Evolutionary conservation across 2,797 vertebrate genomes (phyloP), one percentile per base, ranked within the genome.

Genomic region (Holocentrus rufus): DNA sequence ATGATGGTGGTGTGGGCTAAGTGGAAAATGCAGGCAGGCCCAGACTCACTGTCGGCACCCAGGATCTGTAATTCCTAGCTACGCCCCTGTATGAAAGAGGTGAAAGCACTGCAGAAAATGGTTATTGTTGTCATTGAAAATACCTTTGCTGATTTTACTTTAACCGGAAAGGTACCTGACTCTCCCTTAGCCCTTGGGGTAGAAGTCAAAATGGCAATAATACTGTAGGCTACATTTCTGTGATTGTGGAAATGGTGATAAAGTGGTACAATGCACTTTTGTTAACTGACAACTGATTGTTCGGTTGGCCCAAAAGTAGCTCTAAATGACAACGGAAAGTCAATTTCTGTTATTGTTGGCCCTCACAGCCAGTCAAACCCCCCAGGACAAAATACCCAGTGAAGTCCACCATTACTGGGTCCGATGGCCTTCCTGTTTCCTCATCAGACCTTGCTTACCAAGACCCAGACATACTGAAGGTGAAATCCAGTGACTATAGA

Each of bases 391-490:
- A 22, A 27, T 1, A 18, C 47, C 36, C 0, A 1, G 80, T 46
- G 58, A 66, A 56, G 23, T 9, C 77, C 7, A 2, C 1, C 3
- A 0, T 14, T 15, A 61, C 22, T 22, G 52, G 15, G 55, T 53
- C 63, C 34, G 31, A 1, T 27, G 56, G 77, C 9, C 5, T n/a
- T 1, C 20, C 11, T 7, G 5, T 22, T 0, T 7, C 15, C 14
- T 0, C 2, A 1, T 47, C 81, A 60, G 53, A 56, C 23, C 1
- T 22, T 3, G 0, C 17, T 10, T 79, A 76, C 0, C 62, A 85
- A 64, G 88, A 87, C 18, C 69, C 7, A 0, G 74, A 88, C 0
- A 13, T 52, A 22, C 11, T 8, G 3, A 0, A 10, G 85, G 88
- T 89, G 84, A 85, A 44, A 22, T 25, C 0, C 1, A 10, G 7